A percentile compares a stretch with the other conserved stretches of the same genome.
Evolutionary conservation across 2,888 invertebrate species (phyloP).

Genomic region (Nipponacmea schrenckii): DNA sequence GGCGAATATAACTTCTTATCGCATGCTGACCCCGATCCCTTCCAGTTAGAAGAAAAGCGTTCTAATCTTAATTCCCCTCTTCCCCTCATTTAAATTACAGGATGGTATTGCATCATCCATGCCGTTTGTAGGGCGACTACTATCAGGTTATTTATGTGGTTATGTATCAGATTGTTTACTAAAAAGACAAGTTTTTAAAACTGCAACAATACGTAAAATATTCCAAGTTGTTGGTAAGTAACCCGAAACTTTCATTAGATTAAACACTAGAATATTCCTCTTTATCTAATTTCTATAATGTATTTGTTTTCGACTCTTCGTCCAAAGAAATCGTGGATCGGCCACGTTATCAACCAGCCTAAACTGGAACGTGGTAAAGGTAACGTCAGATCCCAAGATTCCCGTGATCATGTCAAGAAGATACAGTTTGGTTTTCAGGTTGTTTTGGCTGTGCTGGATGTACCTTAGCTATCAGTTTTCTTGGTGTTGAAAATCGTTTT

Average conservation of each 20-base stretch:
- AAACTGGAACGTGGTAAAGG: too few relatives aligned
- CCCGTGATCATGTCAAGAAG: too few relatives aligned
- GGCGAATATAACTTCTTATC: too few relatives aligned
- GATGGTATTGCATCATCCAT: conserved; percentile 41
- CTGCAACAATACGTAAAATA: conserved; percentile 36
- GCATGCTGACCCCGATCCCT: too few relatives aligned
- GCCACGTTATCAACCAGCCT: too few relatives aligned
- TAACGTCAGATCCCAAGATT: too few relatives aligned
- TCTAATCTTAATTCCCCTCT: too few relatives aligned
- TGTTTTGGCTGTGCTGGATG: conserved; percentile 39
- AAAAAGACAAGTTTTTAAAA: conserved; percentile 23
- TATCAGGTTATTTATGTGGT: conserved; percentile 32
- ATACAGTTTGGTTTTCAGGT: conserved; percentile 32
- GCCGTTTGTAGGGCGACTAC: conserved; percentile 40
- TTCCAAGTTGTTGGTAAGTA: conserved; percentile 43
- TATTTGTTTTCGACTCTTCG: too few relatives aligned
- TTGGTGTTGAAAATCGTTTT: conserved; percentile 27
- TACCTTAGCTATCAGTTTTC: conserved; percentile 36
- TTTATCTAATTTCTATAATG: too few relatives aligned
- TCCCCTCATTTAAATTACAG: conserved; percentile 31
- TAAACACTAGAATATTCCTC: background rate
- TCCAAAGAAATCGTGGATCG: too few relatives aligned
- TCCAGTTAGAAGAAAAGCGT: too few relatives aligned
- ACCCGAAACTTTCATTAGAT: background rate
- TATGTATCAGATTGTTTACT: conserved; percentile 36